Conservation (phyloP, 2,888 invertebrate species). For the Smittia sp. region DNA sequence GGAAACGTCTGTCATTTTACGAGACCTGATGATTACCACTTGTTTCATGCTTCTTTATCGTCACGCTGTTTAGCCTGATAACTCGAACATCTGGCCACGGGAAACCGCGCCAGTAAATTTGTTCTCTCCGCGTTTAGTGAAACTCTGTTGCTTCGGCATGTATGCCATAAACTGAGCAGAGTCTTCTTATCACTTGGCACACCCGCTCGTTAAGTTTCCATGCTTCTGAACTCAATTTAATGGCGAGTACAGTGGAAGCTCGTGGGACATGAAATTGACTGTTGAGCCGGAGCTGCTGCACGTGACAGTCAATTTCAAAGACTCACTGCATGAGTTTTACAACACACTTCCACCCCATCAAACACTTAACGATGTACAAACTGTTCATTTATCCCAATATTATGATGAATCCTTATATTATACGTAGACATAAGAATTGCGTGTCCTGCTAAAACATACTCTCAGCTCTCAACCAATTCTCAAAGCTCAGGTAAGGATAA, state of each 20-base stretch:
- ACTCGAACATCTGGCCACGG: slow-evolving; percentile 4
- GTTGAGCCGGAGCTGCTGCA: no score
- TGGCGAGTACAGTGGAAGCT: no score
- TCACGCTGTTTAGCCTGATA: no score
- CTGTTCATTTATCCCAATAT: neutral
- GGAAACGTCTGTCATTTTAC: no score
- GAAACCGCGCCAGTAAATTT: neutral
- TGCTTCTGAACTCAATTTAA: slow-evolving; percentile 38
- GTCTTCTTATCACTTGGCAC: slow-evolving; percentile 20
- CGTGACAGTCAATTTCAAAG: slow-evolving; percentile 20
- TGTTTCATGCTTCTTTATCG: no score
- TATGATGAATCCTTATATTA: slow-evolving; percentile 18
- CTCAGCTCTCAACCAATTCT: slow-evolving; percentile 70
- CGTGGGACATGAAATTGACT: no score
- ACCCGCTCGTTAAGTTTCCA: slow-evolving; percentile 35
- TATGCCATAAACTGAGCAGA: neutral
- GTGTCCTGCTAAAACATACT: slow-evolving; percentile 73
- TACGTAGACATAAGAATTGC: slow-evolving; percentile 72
- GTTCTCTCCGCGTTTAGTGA: neutral
- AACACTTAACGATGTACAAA: slow-evolving; percentile 43
- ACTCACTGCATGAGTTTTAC: no score
- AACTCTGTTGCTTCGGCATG: neutral
- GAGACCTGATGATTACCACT: no score
- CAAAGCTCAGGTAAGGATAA: slow-evolving; percentile 66
- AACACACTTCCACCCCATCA: no score